Conservation (phyloP, 2,797 vertebrate species). For the Oreochromis grahami region DNA sequence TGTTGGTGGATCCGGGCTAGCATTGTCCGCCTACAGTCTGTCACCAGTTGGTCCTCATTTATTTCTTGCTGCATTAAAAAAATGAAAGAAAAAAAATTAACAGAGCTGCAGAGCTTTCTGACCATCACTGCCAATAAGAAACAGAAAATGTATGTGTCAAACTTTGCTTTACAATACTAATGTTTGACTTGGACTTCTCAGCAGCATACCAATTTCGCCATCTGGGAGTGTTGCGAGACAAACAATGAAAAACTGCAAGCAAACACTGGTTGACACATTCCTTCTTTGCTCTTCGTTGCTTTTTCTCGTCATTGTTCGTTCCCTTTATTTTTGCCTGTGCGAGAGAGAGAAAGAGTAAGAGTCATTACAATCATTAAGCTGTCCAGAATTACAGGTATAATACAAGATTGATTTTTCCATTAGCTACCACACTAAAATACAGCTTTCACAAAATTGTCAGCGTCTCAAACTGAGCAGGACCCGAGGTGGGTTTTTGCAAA, state of each 20-base stretch:
- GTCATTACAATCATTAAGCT: constrained; percentile 31
- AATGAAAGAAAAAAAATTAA: constrained; percentile 43
- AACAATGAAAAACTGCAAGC: constrained; percentile 33
- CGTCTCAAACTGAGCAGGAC: background rate
- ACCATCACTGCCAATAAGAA: constrained; percentile 34
- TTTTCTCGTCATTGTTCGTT: constrained; percentile 10
- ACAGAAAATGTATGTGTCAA: constrained; percentile 23
- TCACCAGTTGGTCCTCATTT: constrained; percentile 48
- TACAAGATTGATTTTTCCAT: constrained; percentile 24
- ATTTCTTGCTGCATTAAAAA: constrained; percentile 26
- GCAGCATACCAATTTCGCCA: constrained; percentile 4
- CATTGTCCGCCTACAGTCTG: constrained; percentile 63
- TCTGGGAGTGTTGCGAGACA: constrained; percentile 13
- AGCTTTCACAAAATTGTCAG: background rate
- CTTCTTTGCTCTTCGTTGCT: background rate
- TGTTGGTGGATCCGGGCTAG: constrained; percentile 30
- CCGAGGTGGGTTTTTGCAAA: background rate
- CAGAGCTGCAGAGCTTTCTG: constrained; percentile 16
- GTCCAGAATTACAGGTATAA: constrained; percentile 22
- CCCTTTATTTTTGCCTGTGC: background rate
- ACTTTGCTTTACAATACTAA: constrained; percentile 38
- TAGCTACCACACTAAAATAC: background rate
- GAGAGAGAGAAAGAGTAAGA: background rate
- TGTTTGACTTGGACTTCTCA: constrained; percentile 31
- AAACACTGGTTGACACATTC: constrained; percentile 34